phyloP scores from a whole-genome alignment of 2,797 vertebrate species.

The Podargus strigoides region DNA sequence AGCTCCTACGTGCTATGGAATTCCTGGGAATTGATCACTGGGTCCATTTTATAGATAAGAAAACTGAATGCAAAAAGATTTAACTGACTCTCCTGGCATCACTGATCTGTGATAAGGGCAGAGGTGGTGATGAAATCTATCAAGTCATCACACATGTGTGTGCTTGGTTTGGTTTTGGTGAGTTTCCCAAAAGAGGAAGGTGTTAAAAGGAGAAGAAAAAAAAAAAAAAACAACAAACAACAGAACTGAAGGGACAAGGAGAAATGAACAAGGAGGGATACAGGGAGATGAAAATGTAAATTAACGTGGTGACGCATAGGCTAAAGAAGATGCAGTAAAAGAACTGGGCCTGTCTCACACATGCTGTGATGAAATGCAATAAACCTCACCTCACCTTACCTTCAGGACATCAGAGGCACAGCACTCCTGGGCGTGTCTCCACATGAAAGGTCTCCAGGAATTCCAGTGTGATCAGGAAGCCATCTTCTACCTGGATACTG shows the following conservation, averaged over 20 bases:
- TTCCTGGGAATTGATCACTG: background rate
- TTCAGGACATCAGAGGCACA: constrained; percentile 83
- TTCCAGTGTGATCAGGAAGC: constrained; percentile 77
- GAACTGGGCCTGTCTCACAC: background rate
- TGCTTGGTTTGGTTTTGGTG: background rate
- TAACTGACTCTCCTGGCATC: background rate
- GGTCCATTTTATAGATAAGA: background rate
- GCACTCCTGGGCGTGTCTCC: constrained; percentile 37
- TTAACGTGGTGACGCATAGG: background rate
- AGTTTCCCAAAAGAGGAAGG: background rate
- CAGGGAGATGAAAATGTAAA: background rate
- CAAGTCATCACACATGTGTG: background rate
- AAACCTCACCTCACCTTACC: constrained; percentile 74
- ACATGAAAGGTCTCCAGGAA: constrained; percentile 82
- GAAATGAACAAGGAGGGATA: background rate
- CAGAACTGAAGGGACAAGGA: background rate
- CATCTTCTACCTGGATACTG: constrained; percentile 75
- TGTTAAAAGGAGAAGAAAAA: background rate
- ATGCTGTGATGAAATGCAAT: background rate
- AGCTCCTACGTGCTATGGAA: background rate
- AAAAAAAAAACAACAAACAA: background rate
- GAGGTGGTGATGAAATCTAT: background rate
- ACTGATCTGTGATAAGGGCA: background rate
- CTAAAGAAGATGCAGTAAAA: background rate
- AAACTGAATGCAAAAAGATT: background rate